Percentiles rank a stretch among this genome's conserved stretches.
Evolutionary conservation across 2,797 vertebrate species (phyloP).

Genomic region (Phaenicophaeus curvirostris): DNA sequence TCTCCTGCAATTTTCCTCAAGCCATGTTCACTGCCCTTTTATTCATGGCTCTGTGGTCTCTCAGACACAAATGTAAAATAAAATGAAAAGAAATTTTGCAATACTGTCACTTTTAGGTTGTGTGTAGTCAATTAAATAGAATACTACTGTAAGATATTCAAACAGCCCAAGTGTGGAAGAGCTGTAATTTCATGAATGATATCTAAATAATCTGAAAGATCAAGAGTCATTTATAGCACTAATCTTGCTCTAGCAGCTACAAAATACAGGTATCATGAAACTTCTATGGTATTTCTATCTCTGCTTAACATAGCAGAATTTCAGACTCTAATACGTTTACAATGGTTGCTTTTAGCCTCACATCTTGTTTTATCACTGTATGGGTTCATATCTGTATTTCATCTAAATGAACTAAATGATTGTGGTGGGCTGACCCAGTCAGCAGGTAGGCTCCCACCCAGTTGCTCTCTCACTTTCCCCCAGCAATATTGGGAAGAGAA

Average conservation of each 20-base stretch:
- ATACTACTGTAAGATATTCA: background rate
- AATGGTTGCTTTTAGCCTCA: background rate
- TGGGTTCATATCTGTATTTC: background rate
- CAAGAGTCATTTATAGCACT: background rate
- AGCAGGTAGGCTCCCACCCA: background rate
- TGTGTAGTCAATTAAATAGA: slow-evolving; percentile 28
- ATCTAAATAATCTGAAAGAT: slow-evolving; percentile 46
- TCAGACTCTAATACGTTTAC: background rate
- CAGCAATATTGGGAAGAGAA: background rate
- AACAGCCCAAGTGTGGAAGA: background rate
- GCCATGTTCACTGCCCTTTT: background rate
- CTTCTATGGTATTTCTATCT: background rate
- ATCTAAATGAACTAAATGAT: background rate
- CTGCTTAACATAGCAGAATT: background rate
- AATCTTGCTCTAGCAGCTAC: background rate
- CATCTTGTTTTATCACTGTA: background rate
- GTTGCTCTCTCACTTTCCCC: background rate
- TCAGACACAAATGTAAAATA: background rate
- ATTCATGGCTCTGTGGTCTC: background rate
- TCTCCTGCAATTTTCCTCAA: background rate
- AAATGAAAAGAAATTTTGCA: slow-evolving; percentile 35
- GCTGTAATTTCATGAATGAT: slow-evolving; percentile 21
- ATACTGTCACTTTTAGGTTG: slow-evolving; percentile 25
- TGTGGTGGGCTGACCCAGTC: background rate
- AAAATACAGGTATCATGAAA: slow-evolving; percentile 22